Evolutionary conservation across 2,888 invertebrate genomes (phyloP), one percentile per base, ranked within the genome.

Genomic region (Trissoscelio sp.): DNA sequence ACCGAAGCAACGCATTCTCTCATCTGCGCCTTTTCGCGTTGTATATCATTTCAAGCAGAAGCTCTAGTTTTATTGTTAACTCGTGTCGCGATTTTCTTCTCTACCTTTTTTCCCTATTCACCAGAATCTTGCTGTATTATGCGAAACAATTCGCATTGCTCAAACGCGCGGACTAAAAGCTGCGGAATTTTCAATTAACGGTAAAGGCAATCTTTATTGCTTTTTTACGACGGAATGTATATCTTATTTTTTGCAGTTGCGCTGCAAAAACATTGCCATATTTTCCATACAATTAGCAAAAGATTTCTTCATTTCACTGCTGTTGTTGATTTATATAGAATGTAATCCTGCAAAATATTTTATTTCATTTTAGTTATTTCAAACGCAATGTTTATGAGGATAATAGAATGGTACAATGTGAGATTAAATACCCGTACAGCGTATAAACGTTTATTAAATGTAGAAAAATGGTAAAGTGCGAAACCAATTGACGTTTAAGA

Each of bases 11-110:
- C 67, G 60, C 62, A 28, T 44, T 73, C 64, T 62, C 73, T 55
- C 53, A 51, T 67, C 73, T 48, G 67, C 72, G 70, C 69, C 79
- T 79, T 73, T 69, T 67, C 67, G 51, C 57, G 60, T 46, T 75
- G 75, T 75, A 75, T 51, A 75, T 75, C 75, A 75, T 75, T 75
- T 67, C 75, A 48, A 28, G 51, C 67, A 37, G 14, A 42, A 48
- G 58, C 46, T 58, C 51, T 60, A 58, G 67, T 75, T 75, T 75
- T 75, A 67, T 75, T 64, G 48, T 75, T 75, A 39, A 51, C 75
- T 66, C 39, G 58, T 67, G 73, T 73, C 62, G 60, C 72, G 60
- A 69, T 69, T 69, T 69, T 57, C 57, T 69, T 69, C 57, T 34
- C 11, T 42, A 28, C 53, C 22, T 60, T 60, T 72, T 62, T 60